These are phyloP conservation scores for Boulengeromyrus knoepffleri DNA, from an alignment of 2,113 vertebrate species.

Conservation along the genomic window DNA sequence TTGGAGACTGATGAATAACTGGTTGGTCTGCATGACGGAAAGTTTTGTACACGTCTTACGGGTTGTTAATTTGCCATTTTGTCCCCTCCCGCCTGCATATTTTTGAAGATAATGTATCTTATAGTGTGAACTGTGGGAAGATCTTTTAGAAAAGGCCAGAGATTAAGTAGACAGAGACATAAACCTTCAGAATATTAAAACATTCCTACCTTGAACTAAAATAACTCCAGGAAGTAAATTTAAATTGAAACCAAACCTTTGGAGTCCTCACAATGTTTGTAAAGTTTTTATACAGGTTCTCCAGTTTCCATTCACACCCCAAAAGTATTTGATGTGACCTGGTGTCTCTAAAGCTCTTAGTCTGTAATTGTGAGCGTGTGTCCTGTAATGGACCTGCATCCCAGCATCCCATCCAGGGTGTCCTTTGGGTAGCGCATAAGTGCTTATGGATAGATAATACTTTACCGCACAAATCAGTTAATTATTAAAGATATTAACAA, in stretches of 20 bases:
- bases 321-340: neutral
- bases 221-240: neutral
- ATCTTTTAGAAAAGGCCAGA: neutral
- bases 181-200: neutral
- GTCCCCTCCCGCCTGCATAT: neutral
- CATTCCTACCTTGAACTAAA: neutral
- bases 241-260: neutral
- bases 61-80: neutral
- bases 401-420: neutral
- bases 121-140: neutral
- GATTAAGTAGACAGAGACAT: neutral
- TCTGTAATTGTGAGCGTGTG: neutral
- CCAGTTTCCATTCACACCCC: neutral
- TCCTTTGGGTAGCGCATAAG: neutral
- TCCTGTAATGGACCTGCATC: neutral
- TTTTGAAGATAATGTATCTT: neutral
- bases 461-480: neutral
- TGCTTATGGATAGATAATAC: neutral
- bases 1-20: neutral
- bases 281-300: neutral
- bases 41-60: neutral
- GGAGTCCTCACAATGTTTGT: neutral
- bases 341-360: neutral
- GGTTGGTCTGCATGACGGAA: neutral
- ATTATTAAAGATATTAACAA: neutral